These are phyloP conservation scores for Cyphomyrmex costatus DNA, from an alignment of 1,140 invertebrate species.

Conservation along the genomic window DNA sequence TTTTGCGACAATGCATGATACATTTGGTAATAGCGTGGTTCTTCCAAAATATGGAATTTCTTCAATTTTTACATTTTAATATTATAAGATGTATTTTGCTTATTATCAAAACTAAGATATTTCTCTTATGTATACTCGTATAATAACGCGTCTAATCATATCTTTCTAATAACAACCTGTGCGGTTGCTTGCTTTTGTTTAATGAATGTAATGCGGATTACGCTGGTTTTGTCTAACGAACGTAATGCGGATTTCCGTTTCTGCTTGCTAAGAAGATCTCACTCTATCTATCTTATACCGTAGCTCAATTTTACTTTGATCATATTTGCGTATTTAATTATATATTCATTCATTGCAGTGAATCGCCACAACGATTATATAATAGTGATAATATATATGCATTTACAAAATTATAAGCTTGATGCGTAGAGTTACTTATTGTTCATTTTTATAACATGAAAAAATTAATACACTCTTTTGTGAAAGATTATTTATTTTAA, in stretches of 20 bases:
- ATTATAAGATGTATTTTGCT: neutral
- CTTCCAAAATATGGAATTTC: neutral
- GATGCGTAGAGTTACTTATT: neutral
- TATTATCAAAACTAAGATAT: neutral
- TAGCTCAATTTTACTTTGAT: constrained; percentile 23
- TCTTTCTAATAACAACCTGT: constrained; percentile 11
- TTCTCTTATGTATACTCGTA: neutral
- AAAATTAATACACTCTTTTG: neutral
- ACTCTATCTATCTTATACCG: neutral
- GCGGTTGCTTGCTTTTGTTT: constrained; percentile 10
- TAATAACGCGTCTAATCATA: neutral
- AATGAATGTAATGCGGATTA: constrained; percentile 33
- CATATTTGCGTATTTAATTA: neutral
- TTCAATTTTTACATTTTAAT: neutral
- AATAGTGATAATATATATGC: neutral
- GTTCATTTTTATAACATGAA: neutral
- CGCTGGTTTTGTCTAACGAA: constrained; percentile 8
- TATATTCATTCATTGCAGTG: neutral
- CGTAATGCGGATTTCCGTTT: neutral
- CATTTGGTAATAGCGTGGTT: neutral
- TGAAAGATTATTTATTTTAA: neutral
- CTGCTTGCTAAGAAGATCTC: constrained; percentile 4
- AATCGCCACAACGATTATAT: neutral
- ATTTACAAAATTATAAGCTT: neutral
- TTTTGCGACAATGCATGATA: neutral